Base-by-base conservation (phyloP, 1,140 invertebrate species). In the Tetramorium parvispinum region DNA sequence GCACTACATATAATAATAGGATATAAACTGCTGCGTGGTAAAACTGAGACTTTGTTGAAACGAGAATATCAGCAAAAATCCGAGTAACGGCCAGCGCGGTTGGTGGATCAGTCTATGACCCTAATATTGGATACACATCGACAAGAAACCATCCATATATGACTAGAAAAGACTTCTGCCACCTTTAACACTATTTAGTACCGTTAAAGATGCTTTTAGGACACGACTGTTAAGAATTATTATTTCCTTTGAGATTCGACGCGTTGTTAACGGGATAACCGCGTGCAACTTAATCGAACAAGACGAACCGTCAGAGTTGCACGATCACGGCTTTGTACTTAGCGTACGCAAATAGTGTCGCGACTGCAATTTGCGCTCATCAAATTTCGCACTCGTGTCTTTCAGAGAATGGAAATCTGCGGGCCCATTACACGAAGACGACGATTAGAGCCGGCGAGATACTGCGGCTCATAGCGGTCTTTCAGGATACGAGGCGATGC, bases 401-500 rank as follows among this genome's bases (percentile, higher is more conserved):
- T 92, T 18, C 91, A 95, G 94, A 94, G 88, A 95, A 94, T 76
- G 94, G 94, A 75, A 95, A 95, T 91, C 86, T 95, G 40, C 91
- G 95, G 66, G 95, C 94, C 65, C 95, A 95, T 73, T 96, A 95
- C 66, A 95, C 94, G 32, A 96, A 96, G 87, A 95, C 95, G 6
- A 95, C 93, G 16, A 94, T 96, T 49, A 92, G 93, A 77, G 94
- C 94, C 8, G 95, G 95, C 4, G 94, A 95, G 82, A 94, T 95
- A 55, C 85, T 96, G 11, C 94, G 95, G 53, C 91, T 96, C 71
- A 91, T 95, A 46, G 95, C 95, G 18, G 94, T 96, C 8, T 96
- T 96, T 85, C 95, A 96, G 68, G 95, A 95, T 87, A 94, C 94
- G n/a, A 93, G 94, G 49, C 94, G 95, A 51, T 94, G 92, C 83